Percentiles rank a stretch among this genome's conserved stretches.
phyloP scores from a whole-genome alignment of 2,797 vertebrate genomes.

The Coregonus sp. region DNA sequence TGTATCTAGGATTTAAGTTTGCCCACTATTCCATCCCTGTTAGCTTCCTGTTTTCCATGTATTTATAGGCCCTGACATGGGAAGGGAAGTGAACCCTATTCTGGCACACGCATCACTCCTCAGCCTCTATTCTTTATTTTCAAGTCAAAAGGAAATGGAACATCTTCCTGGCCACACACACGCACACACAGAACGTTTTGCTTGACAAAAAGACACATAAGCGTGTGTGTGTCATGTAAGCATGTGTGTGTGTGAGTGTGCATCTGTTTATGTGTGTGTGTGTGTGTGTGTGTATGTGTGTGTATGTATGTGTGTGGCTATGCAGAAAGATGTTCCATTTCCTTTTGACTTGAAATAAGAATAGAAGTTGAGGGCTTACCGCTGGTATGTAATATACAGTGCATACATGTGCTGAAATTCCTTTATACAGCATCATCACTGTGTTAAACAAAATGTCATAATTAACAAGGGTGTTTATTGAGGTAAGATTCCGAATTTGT shows the following conservation, averaged over 20 bases:
- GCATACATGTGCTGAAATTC: not conserved
- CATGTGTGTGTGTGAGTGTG: too few relatives aligned
- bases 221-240: too few relatives aligned
- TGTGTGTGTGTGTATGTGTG: too few relatives aligned
- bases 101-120: conserved; percentile 45
- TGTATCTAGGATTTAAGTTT: conserved; percentile 45
- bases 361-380: too few relatives aligned
- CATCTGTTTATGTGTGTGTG: too few relatives aligned
- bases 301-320: too few relatives aligned
- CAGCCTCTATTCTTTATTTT: conserved; percentile 47
- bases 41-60: conserved; percentile 60
- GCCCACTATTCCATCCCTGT: conserved; percentile 40
- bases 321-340: too few relatives aligned
- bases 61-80: conserved; percentile 62
- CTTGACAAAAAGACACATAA: too few relatives aligned
- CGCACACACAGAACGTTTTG: conserved; percentile 10
- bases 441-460: not conserved
- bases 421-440: not conserved
- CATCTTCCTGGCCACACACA: conserved; percentile 46
- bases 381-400: not conserved
- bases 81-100: conserved; percentile 60
- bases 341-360: too few relatives aligned
- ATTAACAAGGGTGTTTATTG: not conserved
- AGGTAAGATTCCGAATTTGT: not conserved
- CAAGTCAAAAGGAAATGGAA: conserved; percentile 47